Evolutionary conservation across 2,888 invertebrate genomes (phyloP), one percentile per base, ranked within the genome.

Genomic region (Campaea margaritaria): DNA sequence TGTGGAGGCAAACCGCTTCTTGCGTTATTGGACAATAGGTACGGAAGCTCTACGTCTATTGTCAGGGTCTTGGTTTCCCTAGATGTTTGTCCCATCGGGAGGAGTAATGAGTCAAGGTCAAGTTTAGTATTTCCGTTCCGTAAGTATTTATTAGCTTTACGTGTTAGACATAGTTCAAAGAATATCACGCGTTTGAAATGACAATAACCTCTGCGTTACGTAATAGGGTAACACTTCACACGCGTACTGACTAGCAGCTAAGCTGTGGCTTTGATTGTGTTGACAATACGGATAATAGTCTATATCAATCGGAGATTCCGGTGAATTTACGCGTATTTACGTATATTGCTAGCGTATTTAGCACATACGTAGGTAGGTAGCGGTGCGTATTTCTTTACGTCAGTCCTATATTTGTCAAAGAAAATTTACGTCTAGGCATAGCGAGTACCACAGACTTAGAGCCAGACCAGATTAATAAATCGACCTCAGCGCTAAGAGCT

Each of bases 311-410:
- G 21, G 60, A 36, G 10, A 54, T 59, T 34, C 49, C 41, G 28
- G 36, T 45, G 36, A 48, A 44, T 44, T 21, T 50, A 54, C 50
- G 46, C 38, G 36, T 55, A 47, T 55, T 46, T 55, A 43, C 55
- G 43, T 46, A 31, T 15, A 11, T 10, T 42, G 21, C 43, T 50
- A 55, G 46, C 55, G 55, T 51, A 55, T 42, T 55, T 60, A 55
- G 47, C 60, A 39, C 12, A 41, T 46, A 13, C 51, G 58, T 52
- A 21, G 2, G 36, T 46, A 13, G 47, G 58, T 52, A 21, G 2
- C 21, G 21, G 3, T 5, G 21, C 21, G 21, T 21, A 42, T 21
- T 13, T 2, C 12, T 34, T 52, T 47, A 55, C 55, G 51, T 55
- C 58, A 42, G 0, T 41, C 7, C 10, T 43, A 49, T 36, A 38